A percentile compares a stretch with the other conserved stretches of the same genome.
Evolutionary conservation across 2,888 invertebrate genomes (phyloP).

Genomic region (Mactromeris polynyma): DNA sequence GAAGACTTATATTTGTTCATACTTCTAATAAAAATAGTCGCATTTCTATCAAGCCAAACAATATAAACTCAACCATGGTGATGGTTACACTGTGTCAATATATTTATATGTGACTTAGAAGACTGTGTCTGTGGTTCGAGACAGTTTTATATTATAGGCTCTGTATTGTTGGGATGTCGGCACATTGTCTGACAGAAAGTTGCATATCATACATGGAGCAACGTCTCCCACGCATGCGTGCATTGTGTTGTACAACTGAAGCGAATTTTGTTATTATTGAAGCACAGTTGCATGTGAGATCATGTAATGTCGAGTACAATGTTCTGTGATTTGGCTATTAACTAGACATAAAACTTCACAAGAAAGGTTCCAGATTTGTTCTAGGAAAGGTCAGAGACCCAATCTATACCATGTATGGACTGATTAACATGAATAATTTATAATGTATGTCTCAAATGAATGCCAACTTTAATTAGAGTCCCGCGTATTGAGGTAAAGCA

Average conservation of each 20-base stretch:
- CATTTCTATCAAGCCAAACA: no score
- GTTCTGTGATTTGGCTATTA: neutral
- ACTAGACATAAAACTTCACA: neutral
- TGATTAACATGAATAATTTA: neutral
- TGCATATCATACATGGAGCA: neutral
- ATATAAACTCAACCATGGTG: no score
- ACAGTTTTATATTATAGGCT: no score
- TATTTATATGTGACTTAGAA: no score
- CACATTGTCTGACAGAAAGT: neutral
- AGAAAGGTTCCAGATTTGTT: slow-evolving; percentile 2
- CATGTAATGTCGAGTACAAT: neutral
- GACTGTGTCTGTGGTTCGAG: no score
- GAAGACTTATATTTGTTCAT: no score
- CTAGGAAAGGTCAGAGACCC: neutral
- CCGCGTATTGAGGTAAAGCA: neutral
- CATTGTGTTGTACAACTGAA: neutral
- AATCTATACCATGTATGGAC: neutral
- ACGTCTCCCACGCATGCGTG: neutral
- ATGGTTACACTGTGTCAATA: no score
- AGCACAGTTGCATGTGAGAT: neutral
- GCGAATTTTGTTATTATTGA: neutral
- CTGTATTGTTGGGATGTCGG: no score
- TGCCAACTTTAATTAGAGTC: slow-evolving; percentile 6
- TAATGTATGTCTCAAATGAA: slow-evolving; percentile 17
- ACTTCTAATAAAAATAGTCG: no score